These are phyloP conservation scores for Yponomeuta cagnagella DNA, from an alignment of 2,888 invertebrate genomes.

Conservation along the genomic window DNA sequence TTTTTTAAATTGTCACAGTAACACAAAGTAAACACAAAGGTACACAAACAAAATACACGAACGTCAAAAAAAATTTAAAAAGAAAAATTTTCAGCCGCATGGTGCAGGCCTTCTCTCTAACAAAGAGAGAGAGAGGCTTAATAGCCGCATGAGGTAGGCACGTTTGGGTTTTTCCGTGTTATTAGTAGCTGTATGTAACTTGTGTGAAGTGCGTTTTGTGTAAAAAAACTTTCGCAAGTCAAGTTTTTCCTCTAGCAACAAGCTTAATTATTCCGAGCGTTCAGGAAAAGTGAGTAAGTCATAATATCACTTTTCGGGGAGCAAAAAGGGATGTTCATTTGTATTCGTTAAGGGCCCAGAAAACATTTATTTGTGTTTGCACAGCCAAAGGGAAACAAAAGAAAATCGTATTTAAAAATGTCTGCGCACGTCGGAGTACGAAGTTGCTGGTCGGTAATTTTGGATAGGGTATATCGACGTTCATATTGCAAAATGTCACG, in stretches of 20 bases:
- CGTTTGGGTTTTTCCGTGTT: too few relatives aligned
- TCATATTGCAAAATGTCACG: too few relatives aligned
- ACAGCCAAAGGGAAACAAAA: conserved; percentile 27
- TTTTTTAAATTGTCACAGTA: too few relatives aligned
- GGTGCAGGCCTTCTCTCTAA: too few relatives aligned
- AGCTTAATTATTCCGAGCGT: not conserved
- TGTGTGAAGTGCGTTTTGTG: too few relatives aligned
- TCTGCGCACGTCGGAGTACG: conserved; percentile 15
- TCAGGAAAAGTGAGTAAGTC: not conserved
- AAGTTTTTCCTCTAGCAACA: not conserved
- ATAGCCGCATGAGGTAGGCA: too few relatives aligned
- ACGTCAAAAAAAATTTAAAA: too few relatives aligned
- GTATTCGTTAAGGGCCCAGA: conserved; percentile 18
- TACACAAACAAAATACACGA: too few relatives aligned
- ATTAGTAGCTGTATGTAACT: too few relatives aligned
- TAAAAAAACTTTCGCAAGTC: not conserved
- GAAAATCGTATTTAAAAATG: conserved; percentile 24
- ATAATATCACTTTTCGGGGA: not conserved
- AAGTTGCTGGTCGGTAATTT: not conserved
- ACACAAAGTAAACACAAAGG: too few relatives aligned
- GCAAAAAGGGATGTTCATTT: conserved; percentile 12
- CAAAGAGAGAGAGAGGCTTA: too few relatives aligned
- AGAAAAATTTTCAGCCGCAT: too few relatives aligned
- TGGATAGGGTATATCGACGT: not conserved
- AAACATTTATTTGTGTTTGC: conserved; percentile 38